Percentiles rank a stretch among this genome's conserved stretches.
These are phyloP conservation scores for Erynnis tages DNA, from an alignment of 2,888 invertebrate genomes.

Conservation along the genomic window DNA sequence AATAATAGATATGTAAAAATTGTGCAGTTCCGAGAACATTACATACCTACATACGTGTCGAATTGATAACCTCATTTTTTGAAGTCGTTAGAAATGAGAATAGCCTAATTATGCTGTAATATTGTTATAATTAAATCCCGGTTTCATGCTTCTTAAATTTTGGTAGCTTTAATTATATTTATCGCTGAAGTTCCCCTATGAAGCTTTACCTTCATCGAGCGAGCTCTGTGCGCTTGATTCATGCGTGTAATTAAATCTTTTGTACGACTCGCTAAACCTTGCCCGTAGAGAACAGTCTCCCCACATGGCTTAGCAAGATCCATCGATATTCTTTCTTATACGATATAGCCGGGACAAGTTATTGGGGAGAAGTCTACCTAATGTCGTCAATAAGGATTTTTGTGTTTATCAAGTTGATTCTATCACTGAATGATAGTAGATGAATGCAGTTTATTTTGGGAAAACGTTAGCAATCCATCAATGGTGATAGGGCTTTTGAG, in stretches of 20 bases:
- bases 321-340: constrained; percentile 61
- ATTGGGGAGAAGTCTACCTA: constrained; percentile 46
- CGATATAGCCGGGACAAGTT: constrained; percentile 54
- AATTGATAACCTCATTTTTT: too few relatives aligned
- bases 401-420: constrained; percentile 39
- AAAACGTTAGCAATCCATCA: too few relatives aligned
- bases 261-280: constrained; percentile 64
- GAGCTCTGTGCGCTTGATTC: constrained; percentile 67
- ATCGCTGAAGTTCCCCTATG: constrained; percentile 38
- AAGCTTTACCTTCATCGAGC: constrained; percentile 39
- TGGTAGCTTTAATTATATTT: constrained; percentile 5
- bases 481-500: too few relatives aligned
- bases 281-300: constrained; percentile 33
- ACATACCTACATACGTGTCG: too few relatives aligned
- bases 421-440: too few relatives aligned
- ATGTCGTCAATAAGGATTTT: constrained; percentile 63
- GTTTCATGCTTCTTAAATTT: constrained; percentile 27
- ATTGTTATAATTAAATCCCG: constrained; percentile 37
- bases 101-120: not conserved
- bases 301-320: constrained; percentile 55
- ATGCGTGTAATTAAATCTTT: constrained; percentile 81
- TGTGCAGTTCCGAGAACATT: too few relatives aligned
- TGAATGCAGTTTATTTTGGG: too few relatives aligned
- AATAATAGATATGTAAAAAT: too few relatives aligned
- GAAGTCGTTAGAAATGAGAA: too few relatives aligned